Evolutionary conservation across 2,888 invertebrate genomes (phyloP).

Genomic region (Drosophila neonasuta): DNA sequence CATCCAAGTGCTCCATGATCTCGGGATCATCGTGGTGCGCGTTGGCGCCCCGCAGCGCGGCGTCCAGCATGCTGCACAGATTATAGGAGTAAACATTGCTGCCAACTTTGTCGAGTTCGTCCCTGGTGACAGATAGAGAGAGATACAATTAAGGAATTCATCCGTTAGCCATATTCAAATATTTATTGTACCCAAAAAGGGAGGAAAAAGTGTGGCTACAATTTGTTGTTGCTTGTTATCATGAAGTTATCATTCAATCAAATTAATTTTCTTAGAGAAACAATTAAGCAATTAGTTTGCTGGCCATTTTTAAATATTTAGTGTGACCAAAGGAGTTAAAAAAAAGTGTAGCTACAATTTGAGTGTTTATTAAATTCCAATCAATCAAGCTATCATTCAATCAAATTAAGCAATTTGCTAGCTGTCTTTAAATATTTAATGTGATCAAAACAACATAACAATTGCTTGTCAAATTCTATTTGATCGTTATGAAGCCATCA

Average conservation of each 20-base stretch:
- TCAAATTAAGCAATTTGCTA: too few species aligned
- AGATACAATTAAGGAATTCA: background rate
- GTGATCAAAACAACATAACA: too few species aligned
- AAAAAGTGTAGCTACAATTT: too few species aligned
- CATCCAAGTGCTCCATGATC: constrained; percentile 93
- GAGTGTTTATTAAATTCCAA: too few species aligned
- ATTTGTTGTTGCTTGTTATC: too few species aligned
- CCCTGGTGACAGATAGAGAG: constrained; percentile 81
- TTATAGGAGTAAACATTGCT: constrained; percentile 93
- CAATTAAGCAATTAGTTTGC: background rate
- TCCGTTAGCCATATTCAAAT: background rate
- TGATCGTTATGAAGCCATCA: too few species aligned
- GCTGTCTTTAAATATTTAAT: too few species aligned
- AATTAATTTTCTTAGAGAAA: background rate
- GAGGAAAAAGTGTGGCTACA: too few species aligned
- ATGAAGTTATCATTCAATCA: too few species aligned
- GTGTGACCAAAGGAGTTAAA: background rate
- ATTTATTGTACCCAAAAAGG: background rate
- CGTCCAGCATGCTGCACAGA: constrained; percentile 91
- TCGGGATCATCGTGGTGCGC: constrained; percentile 96
- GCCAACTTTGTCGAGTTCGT: constrained; percentile 94
- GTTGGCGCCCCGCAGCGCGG: constrained; percentile 95
- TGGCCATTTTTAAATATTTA: background rate
- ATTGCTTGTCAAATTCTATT: too few species aligned
- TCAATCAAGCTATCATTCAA: too few species aligned